Evolutionary conservation across 2,888 invertebrate species (phyloP), one percentile per base, ranked within the genome.

Genomic region (Ectemnius continuus): DNA sequence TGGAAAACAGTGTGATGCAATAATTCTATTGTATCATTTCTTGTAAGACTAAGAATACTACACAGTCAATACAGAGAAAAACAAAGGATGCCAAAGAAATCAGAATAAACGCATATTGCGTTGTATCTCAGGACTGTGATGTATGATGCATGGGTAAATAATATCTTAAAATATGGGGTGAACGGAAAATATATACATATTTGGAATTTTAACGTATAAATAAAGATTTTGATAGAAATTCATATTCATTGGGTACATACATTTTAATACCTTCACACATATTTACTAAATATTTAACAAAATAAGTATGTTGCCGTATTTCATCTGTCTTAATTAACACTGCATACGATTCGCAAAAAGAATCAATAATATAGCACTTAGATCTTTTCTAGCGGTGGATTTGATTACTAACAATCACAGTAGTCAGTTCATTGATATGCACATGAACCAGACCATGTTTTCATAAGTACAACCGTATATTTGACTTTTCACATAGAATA

Each of bases 131-230:
- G 62, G 28, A 58, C 23, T 20, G 61, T 23, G 5, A 36, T 36
- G 36, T 36, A 36, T 8, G 36, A 36, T 36, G 36, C 36, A 36
- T 59, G 64, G 70, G 70, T 70, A 75, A 48, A 46, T 26, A 20
- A 16, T 11, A 62, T 58, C 14, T 58, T 23, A 67, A 74, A 70
- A 70, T 70, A 76, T 64, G 61, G 61, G 11, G 11, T 36, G 20
- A 47, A 75, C 23, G 61, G 2, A 23, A 56, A 63, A 58, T 63
- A 64, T 36, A 46, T 63, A 23, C 26, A 60, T 47, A 63, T 56
- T 16, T 57, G 26, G 46, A 28, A 58, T 23, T 23, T 23, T 18
- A 18, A 20, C 36, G 5, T 8, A 36, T 36, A 8, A 36, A 36
- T 36, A 36, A 36, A 36, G 36, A 36, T 8, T 36, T 36, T 36